Conservation (phyloP, 2,113 vertebrate species). For the Arothron firmamentum region DNA sequence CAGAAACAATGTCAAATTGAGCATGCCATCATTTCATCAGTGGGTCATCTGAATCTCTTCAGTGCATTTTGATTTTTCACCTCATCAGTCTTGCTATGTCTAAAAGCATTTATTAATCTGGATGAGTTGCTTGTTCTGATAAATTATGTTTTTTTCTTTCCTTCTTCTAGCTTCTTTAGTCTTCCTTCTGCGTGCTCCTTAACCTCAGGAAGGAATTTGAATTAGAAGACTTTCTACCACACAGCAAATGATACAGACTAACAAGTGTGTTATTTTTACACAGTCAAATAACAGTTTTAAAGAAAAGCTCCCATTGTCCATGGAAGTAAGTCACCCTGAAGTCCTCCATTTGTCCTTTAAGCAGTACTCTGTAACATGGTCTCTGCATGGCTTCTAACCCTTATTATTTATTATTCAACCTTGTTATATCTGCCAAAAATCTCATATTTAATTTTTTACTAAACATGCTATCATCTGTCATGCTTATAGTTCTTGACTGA, state of each 20-base stretch:
- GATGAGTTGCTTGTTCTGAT: constrained; percentile 16
- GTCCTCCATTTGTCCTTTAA: constrained; percentile 52
- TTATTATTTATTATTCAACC: constrained; percentile 26
- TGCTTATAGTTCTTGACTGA: constrained; percentile 49
- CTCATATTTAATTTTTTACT: constrained; percentile 25
- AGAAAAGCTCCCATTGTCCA: constrained; percentile 29
- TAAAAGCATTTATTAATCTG: constrained; percentile 25
- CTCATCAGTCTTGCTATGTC: constrained; percentile 15
- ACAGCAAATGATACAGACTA: constrained; percentile 53
- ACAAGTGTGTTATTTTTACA: constrained; percentile 60
- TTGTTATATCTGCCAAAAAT: constrained; percentile 31
- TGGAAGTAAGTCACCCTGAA: constrained; percentile 26
- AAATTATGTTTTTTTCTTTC: constrained; percentile 66
- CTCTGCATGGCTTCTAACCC: constrained; percentile 57
- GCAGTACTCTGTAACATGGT: constrained; percentile 52
- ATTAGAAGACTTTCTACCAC: constrained; percentile 81
- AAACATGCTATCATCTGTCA: constrained; percentile 33
- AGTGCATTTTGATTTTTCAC: constrained; percentile 5
- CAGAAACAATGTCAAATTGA: constrained; percentile 14
- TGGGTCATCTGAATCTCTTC: constrained; percentile 23
- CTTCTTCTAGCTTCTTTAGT: constrained; percentile 85
- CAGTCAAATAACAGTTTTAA: constrained; percentile 47
- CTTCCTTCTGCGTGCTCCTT: constrained; percentile 82
- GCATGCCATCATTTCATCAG: constrained; percentile 33
- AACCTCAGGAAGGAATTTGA: constrained; percentile 82